phyloP scores from a whole-genome alignment of 2,797 vertebrate species.

The Microcaecilia unicolor region DNA sequence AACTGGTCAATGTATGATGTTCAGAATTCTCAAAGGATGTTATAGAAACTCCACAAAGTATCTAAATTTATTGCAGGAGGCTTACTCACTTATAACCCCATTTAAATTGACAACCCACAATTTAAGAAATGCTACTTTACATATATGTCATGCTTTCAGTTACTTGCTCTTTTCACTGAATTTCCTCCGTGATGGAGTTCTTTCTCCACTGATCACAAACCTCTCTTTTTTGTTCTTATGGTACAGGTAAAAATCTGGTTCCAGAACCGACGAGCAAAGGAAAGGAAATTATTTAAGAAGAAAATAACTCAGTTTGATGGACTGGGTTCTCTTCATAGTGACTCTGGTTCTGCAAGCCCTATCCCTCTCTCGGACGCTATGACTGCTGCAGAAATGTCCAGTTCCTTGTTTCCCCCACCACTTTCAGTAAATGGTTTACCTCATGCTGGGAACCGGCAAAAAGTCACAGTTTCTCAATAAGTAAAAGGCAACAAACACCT shows the following conservation, averaged over 20 bases:
- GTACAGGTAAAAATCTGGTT: conserved; percentile 91
- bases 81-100: no score
- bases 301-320: conserved; percentile 84
- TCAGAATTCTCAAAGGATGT: no score
- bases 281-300: conserved; percentile 88
- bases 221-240: conserved; percentile 5
- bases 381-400: conserved; percentile 71
- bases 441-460: conserved; percentile 72
- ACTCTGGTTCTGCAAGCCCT: conserved; percentile 81
- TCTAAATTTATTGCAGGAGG: no score
- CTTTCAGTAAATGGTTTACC: conserved; percentile 66
- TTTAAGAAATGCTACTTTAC: no score
- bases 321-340: conserved; percentile 77
- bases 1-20: no score
- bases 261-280: conserved; percentile 87
- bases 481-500: neutral
- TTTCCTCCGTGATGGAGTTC: no score
- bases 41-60: no score
- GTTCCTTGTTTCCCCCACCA: conserved; percentile 57
- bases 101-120: no score
- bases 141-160: no score
- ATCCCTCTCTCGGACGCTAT: conserved; percentile 68
- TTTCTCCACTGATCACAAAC: no score
- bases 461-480: conserved; percentile 70
- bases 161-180: no score